Conservation (phyloP, 1,140 invertebrate genomes). For the Drosophila lacertosa region DNA sequence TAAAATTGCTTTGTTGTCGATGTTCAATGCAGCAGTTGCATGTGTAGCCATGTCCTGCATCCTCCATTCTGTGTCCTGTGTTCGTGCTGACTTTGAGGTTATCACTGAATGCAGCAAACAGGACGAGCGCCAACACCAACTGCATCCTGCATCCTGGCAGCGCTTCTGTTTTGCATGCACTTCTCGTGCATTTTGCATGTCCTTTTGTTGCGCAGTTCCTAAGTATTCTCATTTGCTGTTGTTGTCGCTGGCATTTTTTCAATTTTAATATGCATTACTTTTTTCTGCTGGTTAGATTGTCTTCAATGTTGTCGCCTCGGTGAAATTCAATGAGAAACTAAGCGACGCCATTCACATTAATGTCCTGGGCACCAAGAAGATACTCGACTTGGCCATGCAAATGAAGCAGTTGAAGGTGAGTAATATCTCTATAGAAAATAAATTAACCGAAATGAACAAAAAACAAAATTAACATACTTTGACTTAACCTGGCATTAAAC, state of each 20-base stretch:
- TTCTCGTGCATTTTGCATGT: slow-evolving; percentile 74
- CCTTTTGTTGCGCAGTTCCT: slow-evolving; percentile 18
- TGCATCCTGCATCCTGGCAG: slow-evolving; percentile 30
- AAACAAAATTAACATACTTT: no score
- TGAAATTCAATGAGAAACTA: slow-evolving; percentile 93
- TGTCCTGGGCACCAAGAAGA: slow-evolving; percentile 86
- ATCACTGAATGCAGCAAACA: slow-evolving; percentile 46
- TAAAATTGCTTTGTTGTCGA: slow-evolving; percentile 81
- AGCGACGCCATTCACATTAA: slow-evolving; percentile 87
- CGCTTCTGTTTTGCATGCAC: slow-evolving; percentile 70
- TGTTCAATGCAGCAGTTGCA: slow-evolving; percentile 75
- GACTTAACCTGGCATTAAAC: no score
- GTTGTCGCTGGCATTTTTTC: slow-evolving; percentile 8
- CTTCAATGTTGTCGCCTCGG: slow-evolving; percentile 96
- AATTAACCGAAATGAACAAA: not conserved
- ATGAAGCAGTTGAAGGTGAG: slow-evolving; percentile 88
- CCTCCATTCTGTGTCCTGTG: slow-evolving; percentile 3
- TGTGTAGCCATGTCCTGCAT: slow-evolving; percentile 43
- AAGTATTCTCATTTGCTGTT: slow-evolving; percentile 31
- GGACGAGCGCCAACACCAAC: slow-evolving; percentile 30
- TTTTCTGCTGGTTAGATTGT: slow-evolving; percentile 86
- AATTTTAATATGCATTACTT: slow-evolving; percentile 75
- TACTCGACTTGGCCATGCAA: slow-evolving; percentile 86
- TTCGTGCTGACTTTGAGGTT: slow-evolving; percentile 62
- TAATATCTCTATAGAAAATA: not conserved